Evolutionary conservation across 64 coral and sea anemone genomes (phyloP), one percentile per base, ranked within the genome.

Genomic region (Stichodactyla mertensii): DNA sequence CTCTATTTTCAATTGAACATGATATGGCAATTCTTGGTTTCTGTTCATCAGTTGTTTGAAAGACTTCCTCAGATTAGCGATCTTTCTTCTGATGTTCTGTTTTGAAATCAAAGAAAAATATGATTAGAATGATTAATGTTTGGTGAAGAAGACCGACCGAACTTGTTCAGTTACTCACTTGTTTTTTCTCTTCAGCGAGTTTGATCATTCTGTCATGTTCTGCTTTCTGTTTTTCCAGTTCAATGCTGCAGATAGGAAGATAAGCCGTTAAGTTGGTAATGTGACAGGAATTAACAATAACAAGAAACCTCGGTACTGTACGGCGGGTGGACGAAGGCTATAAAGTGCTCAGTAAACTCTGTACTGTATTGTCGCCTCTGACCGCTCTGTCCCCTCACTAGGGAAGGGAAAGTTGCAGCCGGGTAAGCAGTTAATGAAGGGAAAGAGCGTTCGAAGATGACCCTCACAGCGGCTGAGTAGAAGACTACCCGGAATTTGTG

Each of bases 171-270:
- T 58, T 19, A 31, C 52, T 87, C 55, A 94, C 95, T 92, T 98
- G 95, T 67, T 99, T 99, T 79, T 99, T 99, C 84, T 99, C 97
- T 82, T 99, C 97, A 54, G 97, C 97, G 12, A 99, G 74, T 87
- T 95, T 99, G 55, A 99, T 55, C 93, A 99, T 92, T 86, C 93
- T 77, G 86, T 99, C 97, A 18, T 99, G 97, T 78, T 99, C 97
- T 61, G 97, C 97, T 88, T 99, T 99, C 90, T 99, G 97, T 86
- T 94, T 99, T 88, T 99, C 97, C 36, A 99, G 86, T 85, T 95
- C 97, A 83, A 99, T 99, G 61, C 97, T 99, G 79, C 11, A 74
- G 4, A 27, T 14, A 31, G 10, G 27, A 74, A 74, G 22, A 31
- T 13, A 74, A 9, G 6, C 8, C 8, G 8, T 15, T 11, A 1